phyloP scores from a whole-genome alignment of 2,888 invertebrate species.

The Papilio demoleus region DNA sequence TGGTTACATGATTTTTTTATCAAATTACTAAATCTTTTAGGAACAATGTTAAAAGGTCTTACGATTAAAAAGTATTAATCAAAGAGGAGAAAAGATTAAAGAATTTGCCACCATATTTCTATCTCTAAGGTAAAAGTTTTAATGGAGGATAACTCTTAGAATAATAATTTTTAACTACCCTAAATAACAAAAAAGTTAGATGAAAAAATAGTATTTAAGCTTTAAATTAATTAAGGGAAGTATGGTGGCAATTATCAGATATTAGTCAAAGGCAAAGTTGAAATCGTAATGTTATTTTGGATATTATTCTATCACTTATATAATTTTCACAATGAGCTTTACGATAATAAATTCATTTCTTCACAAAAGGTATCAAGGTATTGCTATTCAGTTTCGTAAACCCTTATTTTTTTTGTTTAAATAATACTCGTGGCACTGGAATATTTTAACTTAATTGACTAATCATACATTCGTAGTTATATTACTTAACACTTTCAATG shows the following conservation, averaged over 20 bases:
- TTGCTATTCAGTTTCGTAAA: constrained; percentile 39
- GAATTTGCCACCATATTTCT: constrained; percentile 24
- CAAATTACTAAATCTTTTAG: constrained; percentile 12
- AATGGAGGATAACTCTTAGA: neutral
- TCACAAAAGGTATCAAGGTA: constrained; percentile 30
- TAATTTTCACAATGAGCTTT: constrained; percentile 28
- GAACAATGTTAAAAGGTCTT: constrained; percentile 12
- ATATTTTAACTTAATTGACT: constrained; percentile 33
- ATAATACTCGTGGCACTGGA: constrained; percentile 39
- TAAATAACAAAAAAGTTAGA: neutral
- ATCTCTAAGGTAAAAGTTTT: neutral
- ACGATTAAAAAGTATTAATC: constrained; percentile 7
- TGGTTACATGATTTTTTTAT: neutral
- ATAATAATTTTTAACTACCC: neutral
- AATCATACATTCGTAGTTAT: constrained; percentile 21
- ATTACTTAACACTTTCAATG: constrained; percentile 16
- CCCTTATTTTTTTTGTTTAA: constrained; percentile 33
- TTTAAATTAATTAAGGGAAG: neutral
- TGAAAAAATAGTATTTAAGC: neutral
- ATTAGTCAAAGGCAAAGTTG: constrained; percentile 3
- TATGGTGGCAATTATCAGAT: constrained; percentile 7
- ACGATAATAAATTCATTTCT: constrained; percentile 34
- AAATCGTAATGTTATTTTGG: neutral
- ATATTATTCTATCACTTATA: constrained; percentile 17
- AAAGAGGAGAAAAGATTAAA: constrained; percentile 22